Percentiles rank a stretch among this genome's conserved stretches.
These are phyloP conservation scores for Hippoglossus hippoglossus DNA, from an alignment of 2,797 vertebrate species.

Conservation along the genomic window DNA sequence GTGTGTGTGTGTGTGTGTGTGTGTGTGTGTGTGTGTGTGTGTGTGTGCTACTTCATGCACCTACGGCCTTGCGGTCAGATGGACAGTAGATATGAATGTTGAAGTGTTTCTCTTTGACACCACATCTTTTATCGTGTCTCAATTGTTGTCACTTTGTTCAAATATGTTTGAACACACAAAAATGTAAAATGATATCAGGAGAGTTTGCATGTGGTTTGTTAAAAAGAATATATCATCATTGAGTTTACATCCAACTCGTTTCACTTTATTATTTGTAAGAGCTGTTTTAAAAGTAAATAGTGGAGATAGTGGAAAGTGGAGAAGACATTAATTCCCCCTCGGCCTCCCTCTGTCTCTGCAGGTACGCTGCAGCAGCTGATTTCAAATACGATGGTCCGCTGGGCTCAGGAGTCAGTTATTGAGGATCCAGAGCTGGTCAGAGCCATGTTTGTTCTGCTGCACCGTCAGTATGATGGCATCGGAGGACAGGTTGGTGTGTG, in stretches of 20 bases:
- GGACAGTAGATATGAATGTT: too few species aligned
- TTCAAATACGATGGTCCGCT: constrained; percentile 96
- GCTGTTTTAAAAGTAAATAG: neutral
- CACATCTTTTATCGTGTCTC: too few species aligned
- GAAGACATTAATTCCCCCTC: neutral
- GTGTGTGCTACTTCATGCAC: too few species aligned
- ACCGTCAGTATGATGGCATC: constrained; percentile 95
- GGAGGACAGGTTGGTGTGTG: constrained; percentile 84
- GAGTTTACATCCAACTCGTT: neutral
- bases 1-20: too few species aligned
- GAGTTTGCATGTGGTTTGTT: neutral
- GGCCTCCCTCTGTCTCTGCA: constrained; percentile 55
- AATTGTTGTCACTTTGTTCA: too few species aligned
- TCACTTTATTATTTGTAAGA: too few species aligned
- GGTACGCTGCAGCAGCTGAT: constrained; percentile 94
- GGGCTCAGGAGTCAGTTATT: constrained; percentile 96
- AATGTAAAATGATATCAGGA: too few species aligned
- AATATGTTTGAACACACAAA: too few species aligned
- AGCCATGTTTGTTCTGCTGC: constrained; percentile 95
- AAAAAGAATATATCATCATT: neutral
- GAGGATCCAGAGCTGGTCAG: constrained; percentile 95
- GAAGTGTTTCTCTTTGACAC: too few species aligned
- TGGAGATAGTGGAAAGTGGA: too few species aligned
- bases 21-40: too few species aligned
- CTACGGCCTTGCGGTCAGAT: too few species aligned